Base-by-base conservation (phyloP, 2,888 invertebrate genomes). In the Eristalis tenax region DNA sequence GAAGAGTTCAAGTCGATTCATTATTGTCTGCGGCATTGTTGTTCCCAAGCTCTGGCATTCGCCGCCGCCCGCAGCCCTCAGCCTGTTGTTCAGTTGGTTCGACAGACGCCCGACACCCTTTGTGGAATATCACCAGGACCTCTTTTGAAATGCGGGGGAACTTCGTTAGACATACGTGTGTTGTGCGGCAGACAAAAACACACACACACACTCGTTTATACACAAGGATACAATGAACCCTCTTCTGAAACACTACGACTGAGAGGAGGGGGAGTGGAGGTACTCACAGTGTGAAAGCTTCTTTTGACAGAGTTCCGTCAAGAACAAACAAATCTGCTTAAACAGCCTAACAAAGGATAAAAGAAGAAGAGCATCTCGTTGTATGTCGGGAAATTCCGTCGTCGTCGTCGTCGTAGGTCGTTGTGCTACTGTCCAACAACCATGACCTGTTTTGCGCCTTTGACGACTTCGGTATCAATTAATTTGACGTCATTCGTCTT, bases 11-110 rank as follows among this genome's bases (percentile, higher is more conserved):
- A 78, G 85, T 82, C 70, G 82, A 77, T 78, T 81, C 64, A 82
- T 85, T 85, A 81, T 85, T 69, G 82, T 86, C 82, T 77, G 81
- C 32, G 84, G 80, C 70, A 63, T 84, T 80, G 74, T 70, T 77
- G 32, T 83, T 38, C 40, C n/a, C 43, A 65, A 26, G 26, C 35
- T 50, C 69, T 28, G 15, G 50, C 18, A 15, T 50, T 28, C 57
- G 6, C 5, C 23, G 35, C 38, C 28, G 43, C 22, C 11, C 4
- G 1, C 28, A 26, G 26, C 28, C 28, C 26, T 3, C 26, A 2
- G 4, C 28, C 28, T 4, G 5, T 4, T 26, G 2, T 26, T 4
- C 28, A 5, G 5, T 4, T 1, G 26, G 18, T 50, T 50, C 18
- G 50, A 50, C 50, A 18, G 18, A 50, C 50, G 50, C 50, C 18